phyloP scores from a whole-genome alignment of 2,888 invertebrate species.

The Polyommatus iphigenia region DNA sequence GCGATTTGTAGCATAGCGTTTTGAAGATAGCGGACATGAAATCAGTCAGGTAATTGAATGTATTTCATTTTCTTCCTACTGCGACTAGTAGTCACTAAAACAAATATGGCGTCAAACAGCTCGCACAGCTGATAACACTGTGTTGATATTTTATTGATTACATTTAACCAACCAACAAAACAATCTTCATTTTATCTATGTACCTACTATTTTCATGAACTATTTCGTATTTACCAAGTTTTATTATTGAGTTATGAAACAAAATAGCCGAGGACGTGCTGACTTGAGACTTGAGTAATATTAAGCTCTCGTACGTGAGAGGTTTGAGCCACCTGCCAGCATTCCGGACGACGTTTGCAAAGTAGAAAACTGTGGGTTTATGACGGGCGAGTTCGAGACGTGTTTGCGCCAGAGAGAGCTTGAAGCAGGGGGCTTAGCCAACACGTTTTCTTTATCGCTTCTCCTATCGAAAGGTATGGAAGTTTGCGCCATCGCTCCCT shows the following conservation, averaged over 20 bases:
- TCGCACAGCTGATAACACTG: too few relatives aligned
- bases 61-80: too few relatives aligned
- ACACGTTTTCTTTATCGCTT: too few relatives aligned
- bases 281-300: not conserved
- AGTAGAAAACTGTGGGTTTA: conserved; percentile 35
- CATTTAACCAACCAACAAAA: too few relatives aligned
- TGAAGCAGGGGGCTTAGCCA: too few relatives aligned
- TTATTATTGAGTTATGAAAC: not conserved
- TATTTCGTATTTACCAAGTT: not conserved
- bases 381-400: conserved; percentile 59
- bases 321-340: conserved; percentile 25
- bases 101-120: too few relatives aligned
- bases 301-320: conserved; percentile 6
- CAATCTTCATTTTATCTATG: not conserved
- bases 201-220: not conserved
- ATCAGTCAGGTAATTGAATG: too few relatives aligned
- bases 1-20: too few relatives aligned
- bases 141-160: too few relatives aligned
- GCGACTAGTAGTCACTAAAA: too few relatives aligned
- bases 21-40: too few relatives aligned
- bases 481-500: conserved; percentile 60
- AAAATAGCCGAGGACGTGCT: not conserved
- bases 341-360: conserved; percentile 24
- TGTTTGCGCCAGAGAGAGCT: conserved; percentile 57
- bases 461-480: too few relatives aligned